A percentile compares a stretch with the other conserved stretches of the same genome.
phyloP scores from a whole-genome alignment of 2,113 vertebrate genomes.

The Mirounga angustirostris region DNA sequence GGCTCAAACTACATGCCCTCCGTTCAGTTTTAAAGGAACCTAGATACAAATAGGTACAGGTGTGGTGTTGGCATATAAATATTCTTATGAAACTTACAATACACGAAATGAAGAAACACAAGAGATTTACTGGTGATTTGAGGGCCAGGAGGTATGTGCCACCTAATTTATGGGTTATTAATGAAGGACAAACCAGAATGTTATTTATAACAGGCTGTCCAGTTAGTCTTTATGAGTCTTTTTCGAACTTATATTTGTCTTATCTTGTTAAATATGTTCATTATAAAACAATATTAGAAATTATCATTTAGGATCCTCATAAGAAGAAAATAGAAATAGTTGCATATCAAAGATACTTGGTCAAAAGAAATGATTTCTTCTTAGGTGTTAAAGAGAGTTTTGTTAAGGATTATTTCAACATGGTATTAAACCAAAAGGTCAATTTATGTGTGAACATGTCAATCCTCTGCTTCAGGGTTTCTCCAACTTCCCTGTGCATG shows the following conservation, averaged over 20 bases:
- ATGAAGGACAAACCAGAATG: not conserved
- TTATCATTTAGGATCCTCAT: not conserved
- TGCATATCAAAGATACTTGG: not conserved
- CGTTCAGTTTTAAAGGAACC: not conserved
- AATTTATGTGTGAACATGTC: not conserved
- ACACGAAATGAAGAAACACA: not conserved
- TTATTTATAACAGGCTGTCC: not conserved
- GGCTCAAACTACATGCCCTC: not conserved
- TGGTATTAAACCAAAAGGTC: not conserved
- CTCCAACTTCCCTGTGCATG: not conserved
- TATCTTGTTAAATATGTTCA: not conserved
- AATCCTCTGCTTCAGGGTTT: not conserved
- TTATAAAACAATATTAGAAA: slow-evolving; percentile 42
- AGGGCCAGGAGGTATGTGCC: not conserved
- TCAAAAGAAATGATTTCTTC: not conserved
- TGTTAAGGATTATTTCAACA: slow-evolving; percentile 1
- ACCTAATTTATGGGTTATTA: not conserved
- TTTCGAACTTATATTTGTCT: slow-evolving; percentile 36
- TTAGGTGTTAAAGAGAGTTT: not conserved
- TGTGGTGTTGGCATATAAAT: not conserved
- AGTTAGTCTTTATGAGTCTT: not conserved
- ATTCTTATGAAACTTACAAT: slow-evolving; percentile 4
- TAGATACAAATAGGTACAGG: not conserved
- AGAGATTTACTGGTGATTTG: not conserved
- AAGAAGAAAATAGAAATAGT: slow-evolving; percentile 26